These are phyloP conservation scores for Mesocricetus auratus DNA, from an alignment of 2,113 vertebrate species.

Conservation along the genomic window DNA sequence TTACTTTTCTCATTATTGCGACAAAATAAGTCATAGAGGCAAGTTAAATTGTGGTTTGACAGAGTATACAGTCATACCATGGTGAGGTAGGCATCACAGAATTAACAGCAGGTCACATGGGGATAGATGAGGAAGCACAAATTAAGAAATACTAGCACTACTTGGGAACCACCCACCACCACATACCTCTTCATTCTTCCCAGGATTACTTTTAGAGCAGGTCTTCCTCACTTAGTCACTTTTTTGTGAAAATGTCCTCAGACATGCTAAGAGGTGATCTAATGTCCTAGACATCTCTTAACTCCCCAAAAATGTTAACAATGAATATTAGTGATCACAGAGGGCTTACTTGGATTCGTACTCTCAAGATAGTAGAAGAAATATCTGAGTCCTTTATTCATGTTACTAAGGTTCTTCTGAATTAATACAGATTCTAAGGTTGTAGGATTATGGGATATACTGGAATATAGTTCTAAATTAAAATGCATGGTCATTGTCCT, in stretches of 20 bases:
- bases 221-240: neutral
- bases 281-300: no score
- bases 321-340: neutral
- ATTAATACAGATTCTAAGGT: neutral
- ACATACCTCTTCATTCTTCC: neutral
- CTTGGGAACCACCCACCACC: rapidly evolving
- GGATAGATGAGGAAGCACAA: neutral
- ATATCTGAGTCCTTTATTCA: no score
- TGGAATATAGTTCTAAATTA: neutral
- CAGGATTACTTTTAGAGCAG: neutral
- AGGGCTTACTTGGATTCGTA: neutral
- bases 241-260: neutral
- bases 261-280: neutral
- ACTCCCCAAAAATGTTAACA: neutral
- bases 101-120: neutral
- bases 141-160: neutral
- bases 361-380: neutral
- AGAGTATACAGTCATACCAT: neutral
- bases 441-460: no score
- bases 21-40: neutral
- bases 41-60: neutral
- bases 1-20: neutral
- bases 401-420: neutral
- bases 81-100: neutral
- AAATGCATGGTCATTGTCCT: neutral